Base-by-base conservation (phyloP, 2,888 invertebrate species). In the Sarcophaga variegata region DNA sequence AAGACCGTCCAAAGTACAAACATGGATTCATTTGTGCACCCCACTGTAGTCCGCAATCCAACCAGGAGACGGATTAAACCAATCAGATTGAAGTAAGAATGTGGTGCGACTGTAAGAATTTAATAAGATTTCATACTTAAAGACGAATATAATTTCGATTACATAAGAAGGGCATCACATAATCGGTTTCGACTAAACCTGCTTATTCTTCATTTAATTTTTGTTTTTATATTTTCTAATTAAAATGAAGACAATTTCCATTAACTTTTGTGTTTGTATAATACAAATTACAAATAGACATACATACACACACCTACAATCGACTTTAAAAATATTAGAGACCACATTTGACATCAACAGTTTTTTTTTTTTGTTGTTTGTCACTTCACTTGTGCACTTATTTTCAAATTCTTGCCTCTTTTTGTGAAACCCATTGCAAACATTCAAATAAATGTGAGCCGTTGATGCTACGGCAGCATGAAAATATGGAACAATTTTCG, bases 231-330 rank as follows among this genome's bases (percentile, higher is more conserved):
- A 82, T 87, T 87, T 87, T 81, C 79, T 84, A 87, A 79, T 87
- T 87, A 84, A 84, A 84, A 87, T n/a, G 59, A 82, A 82, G 81
- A 86, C 70, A 83, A 82, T 79, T 87, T 84, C 78, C 67, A 87
- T 84, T 79, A 79, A 63, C 66, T 74, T 77, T 37, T 77, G n/a
- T 54, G 63, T 79, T 76, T 22, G n/a, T 25, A 37, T 59, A 17
- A 63, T 2, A 27, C 2, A 5, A 2, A 25, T 10, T 37, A 37
- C 37, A 37, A 37, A 37, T 37, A 37, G 8, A 37, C 10, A 10
- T 37, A 37, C 8, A 60, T 2, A 74, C 1, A 59, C 54, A 54
- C 54, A 54, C 49, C 47, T 3, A 78, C 1, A 64, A 67, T 8
- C 10, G n/a, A 70, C n/a, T 49, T 63, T 8, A 63, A 62, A 72